These are phyloP conservation scores for Panorpa germanica DNA, from an alignment of 2,888 invertebrate genomes.

Conservation along the genomic window DNA sequence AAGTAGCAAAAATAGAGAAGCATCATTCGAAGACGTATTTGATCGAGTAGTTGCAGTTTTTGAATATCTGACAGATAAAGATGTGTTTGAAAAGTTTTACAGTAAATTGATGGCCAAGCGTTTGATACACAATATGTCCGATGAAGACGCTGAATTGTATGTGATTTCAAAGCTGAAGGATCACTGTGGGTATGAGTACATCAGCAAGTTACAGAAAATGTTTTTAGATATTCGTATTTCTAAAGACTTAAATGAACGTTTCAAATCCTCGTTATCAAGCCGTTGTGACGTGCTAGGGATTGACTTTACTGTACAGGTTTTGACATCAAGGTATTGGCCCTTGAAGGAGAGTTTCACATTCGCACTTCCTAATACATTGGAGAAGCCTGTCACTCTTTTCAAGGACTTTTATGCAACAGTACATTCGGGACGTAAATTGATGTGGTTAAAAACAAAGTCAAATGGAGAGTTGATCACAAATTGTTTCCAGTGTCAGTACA, in stretches of 20 bases:
- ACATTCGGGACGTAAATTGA: constrained; percentile 92
- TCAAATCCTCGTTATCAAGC: constrained; percentile 39
- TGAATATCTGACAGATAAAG: constrained; percentile 99
- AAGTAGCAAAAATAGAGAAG: constrained; percentile 96
- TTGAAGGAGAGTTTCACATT: constrained; percentile 90
- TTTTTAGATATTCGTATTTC: constrained; percentile 97
- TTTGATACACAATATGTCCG: constrained; percentile 93
- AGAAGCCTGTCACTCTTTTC: constrained; percentile 86
- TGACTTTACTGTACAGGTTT: constrained; percentile 92
- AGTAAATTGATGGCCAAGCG: constrained; percentile 98
- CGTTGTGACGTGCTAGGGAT: constrained; percentile 59
- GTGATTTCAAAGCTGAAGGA: constrained; percentile 99
- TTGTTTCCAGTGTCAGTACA: constrained; percentile 69
- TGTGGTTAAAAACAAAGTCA: constrained; percentile 97
- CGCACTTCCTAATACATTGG: constrained; percentile 86
- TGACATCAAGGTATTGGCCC: constrained; percentile 98
- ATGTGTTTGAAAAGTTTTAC: constrained; percentile 99
- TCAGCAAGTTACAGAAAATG: constrained; percentile 96
- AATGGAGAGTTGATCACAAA: constrained; percentile 93
- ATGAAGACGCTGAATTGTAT: constrained; percentile 97
- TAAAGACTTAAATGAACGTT: constrained; percentile 92
- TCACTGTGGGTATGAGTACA: constrained; percentile 99
- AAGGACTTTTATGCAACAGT: constrained; percentile 90
- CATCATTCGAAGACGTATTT: constrained; percentile 91
- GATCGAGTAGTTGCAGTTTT: constrained; percentile 99